phyloP scores from a whole-genome alignment of 2,888 invertebrate species.

The Stenotaenia linearis region DNA sequence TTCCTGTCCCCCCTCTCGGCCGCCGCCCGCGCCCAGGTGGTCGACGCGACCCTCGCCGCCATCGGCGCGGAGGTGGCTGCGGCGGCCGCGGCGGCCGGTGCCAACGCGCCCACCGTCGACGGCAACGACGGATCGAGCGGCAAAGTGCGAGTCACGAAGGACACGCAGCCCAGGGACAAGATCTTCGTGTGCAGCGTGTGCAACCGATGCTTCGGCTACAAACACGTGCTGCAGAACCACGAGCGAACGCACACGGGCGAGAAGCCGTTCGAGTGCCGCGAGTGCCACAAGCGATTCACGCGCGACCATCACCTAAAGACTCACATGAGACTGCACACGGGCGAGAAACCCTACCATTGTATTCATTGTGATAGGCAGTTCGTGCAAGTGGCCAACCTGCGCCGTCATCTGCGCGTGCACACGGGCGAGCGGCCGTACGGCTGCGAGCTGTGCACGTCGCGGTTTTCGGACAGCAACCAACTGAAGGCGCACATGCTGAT shows the following conservation, averaged over 20 bases:
- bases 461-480: slow-evolving; percentile 88
- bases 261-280: slow-evolving; percentile 86
- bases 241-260: slow-evolving; percentile 92
- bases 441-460: slow-evolving; percentile 75
- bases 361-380: slow-evolving; percentile 86
- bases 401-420: slow-evolving; percentile 82
- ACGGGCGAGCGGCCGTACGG: slow-evolving; percentile 86
- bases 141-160: slow-evolving; percentile 28
- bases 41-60: slow-evolving; percentile 29
- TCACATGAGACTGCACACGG: slow-evolving; percentile 85
- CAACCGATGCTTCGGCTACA: slow-evolving; percentile 84
- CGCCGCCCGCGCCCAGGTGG: slow-evolving; percentile 30
- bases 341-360: slow-evolving; percentile 88
- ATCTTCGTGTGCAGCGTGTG: slow-evolving; percentile 84
- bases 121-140: slow-evolving; percentile 19
- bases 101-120: slow-evolving; percentile 29
- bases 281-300: slow-evolving; percentile 87
- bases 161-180: slow-evolving; percentile 55
- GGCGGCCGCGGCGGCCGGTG: slow-evolving; percentile 27
- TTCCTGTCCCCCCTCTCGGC: slow-evolving; percentile 31
- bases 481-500: slow-evolving; percentile 81
- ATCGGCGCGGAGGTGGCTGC: slow-evolving; percentile 33
- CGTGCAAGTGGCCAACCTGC: slow-evolving; percentile 85
- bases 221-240: slow-evolving; percentile 89
- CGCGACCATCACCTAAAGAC: slow-evolving; percentile 90